Percentiles rank a stretch among this genome's conserved stretches.
phyloP scores from a whole-genome alignment of 2,113 vertebrate genomes.

The Aldabrachelys gigantea region DNA sequence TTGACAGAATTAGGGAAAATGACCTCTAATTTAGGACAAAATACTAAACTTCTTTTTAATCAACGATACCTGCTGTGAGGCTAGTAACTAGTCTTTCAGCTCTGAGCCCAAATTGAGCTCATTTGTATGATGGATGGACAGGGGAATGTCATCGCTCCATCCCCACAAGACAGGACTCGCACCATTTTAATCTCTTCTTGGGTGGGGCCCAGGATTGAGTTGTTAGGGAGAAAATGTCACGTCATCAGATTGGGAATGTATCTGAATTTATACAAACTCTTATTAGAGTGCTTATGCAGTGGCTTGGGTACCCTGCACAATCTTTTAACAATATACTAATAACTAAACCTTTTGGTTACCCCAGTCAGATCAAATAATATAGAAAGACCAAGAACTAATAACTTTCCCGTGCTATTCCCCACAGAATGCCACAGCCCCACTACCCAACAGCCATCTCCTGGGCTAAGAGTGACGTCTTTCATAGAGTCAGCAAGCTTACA shows the following conservation, averaged over 20 bases:
- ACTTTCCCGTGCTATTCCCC: not conserved
- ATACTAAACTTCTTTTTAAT: not conserved
- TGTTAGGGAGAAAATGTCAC: not conserved
- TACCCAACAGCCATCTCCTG: not conserved
- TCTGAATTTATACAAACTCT: slow-evolving; percentile 27
- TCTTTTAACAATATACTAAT: slow-evolving; percentile 44
- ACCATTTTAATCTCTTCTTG: not conserved
- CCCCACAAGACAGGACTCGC: not conserved
- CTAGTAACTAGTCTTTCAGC: not conserved
- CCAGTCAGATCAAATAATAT: slow-evolving; percentile 31
- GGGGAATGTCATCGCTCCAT: not conserved
- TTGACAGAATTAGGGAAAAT: not conserved
- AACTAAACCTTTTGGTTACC: slow-evolving; percentile 47
- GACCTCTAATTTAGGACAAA: not conserved
- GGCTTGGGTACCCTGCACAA: not conserved
- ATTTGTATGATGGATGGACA: not conserved
- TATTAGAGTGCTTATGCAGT: not conserved
- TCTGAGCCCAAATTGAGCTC: not conserved
- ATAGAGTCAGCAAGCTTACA: not conserved
- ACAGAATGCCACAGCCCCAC: slow-evolving; percentile 29
- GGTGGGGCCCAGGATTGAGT: not conserved
- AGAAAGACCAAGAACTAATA: slow-evolving; percentile 33
- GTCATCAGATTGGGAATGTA: not conserved
- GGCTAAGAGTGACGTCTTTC: slow-evolving; percentile 42
- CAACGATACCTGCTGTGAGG: not conserved